These are phyloP conservation scores for Kryptolebias marmoratus DNA, from an alignment of 2,113 vertebrate genomes.

Conservation along the genomic window DNA sequence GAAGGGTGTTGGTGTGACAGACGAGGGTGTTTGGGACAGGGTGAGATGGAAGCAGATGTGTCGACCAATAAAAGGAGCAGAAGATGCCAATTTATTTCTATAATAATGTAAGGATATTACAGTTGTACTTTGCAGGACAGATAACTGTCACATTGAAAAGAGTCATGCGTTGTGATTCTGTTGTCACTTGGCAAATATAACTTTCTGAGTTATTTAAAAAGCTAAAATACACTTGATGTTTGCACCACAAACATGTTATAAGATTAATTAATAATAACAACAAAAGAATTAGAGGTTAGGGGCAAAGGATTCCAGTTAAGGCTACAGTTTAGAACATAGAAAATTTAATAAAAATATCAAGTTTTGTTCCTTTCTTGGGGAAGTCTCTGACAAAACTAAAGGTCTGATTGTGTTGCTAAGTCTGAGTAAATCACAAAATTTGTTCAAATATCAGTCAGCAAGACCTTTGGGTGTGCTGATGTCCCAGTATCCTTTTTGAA, in stretches of 20 bases:
- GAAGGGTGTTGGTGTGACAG: too few species aligned
- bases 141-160: too few species aligned
- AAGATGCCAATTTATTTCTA: too few species aligned
- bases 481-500: not conserved
- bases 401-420: not conserved
- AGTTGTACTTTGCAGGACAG: too few species aligned
- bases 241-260: not conserved
- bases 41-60: too few species aligned
- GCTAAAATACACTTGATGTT: not conserved
- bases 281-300: not conserved
- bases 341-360: not conserved
- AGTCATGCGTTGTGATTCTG: too few species aligned
- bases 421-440: not conserved
- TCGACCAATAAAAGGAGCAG: too few species aligned
- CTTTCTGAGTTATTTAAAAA: not conserved
- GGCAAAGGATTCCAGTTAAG: not conserved
- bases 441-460: conserved; percentile 2
- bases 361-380: not conserved
- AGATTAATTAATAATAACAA: not conserved
- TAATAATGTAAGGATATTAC: too few species aligned
- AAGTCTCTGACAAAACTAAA: not conserved
- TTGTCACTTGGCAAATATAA: too few species aligned
- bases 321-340: not conserved
- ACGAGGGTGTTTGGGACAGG: too few species aligned
- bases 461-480: not conserved